These are phyloP conservation scores for Argentina silus DNA, from an alignment of 2,797 vertebrate genomes.

Conservation along the genomic window DNA sequence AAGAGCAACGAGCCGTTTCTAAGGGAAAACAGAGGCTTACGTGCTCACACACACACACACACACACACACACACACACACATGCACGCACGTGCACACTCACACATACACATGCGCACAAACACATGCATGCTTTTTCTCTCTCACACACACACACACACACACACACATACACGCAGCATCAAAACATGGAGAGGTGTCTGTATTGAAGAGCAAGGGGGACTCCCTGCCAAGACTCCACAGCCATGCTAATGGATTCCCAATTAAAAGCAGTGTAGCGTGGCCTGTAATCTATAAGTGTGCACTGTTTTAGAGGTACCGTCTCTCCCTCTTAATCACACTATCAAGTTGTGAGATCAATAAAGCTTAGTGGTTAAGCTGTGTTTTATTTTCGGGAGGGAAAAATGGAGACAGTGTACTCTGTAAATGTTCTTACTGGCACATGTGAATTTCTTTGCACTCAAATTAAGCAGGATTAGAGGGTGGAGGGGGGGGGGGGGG, in stretches of 20 bases:
- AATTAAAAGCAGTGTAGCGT: slow-evolving; percentile 53
- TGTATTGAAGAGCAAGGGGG: slow-evolving; percentile 17
- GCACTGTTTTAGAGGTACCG: slow-evolving; percentile 61
- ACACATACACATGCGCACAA: slow-evolving; percentile 6
- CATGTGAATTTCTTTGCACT: slow-evolving; percentile 93
- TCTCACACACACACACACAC: background rate
- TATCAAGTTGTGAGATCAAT: slow-evolving; percentile 85
- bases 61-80: slow-evolving; percentile 9
- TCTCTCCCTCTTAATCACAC: slow-evolving; percentile 78
- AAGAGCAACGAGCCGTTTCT: slow-evolving; percentile 38
- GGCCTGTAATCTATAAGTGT: slow-evolving; percentile 66
- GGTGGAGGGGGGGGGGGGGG: slow-evolving; percentile 52
- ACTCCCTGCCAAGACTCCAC: slow-evolving; percentile 36
- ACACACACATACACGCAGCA: slow-evolving; percentile 5
- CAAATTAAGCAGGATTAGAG: slow-evolving; percentile 95
- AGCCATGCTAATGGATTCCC: slow-evolving; percentile 57
- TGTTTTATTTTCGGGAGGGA: slow-evolving; percentile 78
- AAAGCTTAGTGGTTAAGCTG: slow-evolving; percentile 83
- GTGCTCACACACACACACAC: background rate
- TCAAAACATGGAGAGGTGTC: slow-evolving; percentile 33
- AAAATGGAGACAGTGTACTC: slow-evolving; percentile 87
- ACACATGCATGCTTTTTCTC: slow-evolving; percentile 3
- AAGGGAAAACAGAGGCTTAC: background rate
- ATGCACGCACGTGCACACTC: slow-evolving; percentile 23
- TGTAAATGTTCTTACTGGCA: slow-evolving; percentile 88